Evolutionary conservation across 2,113 vertebrate species (phyloP).

Genomic region (Phrynocephalus versicolor): DNA sequence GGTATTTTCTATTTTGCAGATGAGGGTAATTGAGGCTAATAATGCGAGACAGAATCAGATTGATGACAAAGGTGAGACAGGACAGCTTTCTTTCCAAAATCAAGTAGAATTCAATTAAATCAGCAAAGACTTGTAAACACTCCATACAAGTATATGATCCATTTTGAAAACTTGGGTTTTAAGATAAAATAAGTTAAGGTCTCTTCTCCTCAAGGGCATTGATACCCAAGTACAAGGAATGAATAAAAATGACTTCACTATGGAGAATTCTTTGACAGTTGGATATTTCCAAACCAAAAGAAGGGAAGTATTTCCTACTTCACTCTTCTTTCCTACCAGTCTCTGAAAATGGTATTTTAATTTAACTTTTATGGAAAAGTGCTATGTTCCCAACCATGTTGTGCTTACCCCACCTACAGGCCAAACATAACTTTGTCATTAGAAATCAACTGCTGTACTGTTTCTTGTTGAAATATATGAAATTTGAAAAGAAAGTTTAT

Average conservation of each 20-base stretch:
- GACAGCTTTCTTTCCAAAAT: too few relatives aligned
- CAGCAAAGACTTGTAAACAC: background rate
- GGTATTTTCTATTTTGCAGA: background rate
- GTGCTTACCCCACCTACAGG: slow-evolving; percentile 58
- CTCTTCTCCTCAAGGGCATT: too few relatives aligned
- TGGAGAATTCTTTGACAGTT: background rate
- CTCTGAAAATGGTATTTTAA: background rate
- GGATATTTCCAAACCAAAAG: background rate
- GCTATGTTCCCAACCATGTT: background rate
- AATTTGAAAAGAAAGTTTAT: background rate
- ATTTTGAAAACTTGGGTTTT: background rate
- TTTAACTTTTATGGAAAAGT: background rate
- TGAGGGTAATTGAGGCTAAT: background rate
- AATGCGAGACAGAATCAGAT: background rate
- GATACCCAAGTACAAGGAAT: too few relatives aligned
- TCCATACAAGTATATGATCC: background rate
- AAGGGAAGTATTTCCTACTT: background rate
- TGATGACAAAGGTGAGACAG: background rate
- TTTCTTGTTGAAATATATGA: background rate
- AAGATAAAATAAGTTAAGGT: background rate
- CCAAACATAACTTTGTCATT: background rate
- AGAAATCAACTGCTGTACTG: background rate
- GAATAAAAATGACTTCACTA: background rate
- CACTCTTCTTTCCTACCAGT: background rate
- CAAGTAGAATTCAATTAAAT: too few relatives aligned